A percentile compares a stretch with the other conserved stretches of the same genome.
Conservation (phyloP, 30 jellyfish, hydroid and myxozoan genomes). For the Turritopsis dohrnii region DNA sequence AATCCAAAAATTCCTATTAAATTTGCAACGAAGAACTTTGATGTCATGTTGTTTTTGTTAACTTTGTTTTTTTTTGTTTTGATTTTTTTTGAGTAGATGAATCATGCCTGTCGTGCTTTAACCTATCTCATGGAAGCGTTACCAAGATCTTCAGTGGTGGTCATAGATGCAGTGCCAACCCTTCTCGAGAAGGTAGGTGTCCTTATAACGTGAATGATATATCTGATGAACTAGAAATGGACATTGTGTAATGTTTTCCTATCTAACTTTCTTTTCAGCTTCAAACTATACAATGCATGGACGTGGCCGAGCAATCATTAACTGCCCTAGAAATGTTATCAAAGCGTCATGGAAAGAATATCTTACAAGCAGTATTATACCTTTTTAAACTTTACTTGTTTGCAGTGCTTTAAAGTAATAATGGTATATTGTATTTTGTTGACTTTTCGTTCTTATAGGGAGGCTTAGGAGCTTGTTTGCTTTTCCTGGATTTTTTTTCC, state of each 20-base stretch:
- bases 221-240: too few relatives aligned
- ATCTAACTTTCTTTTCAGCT: constrained; percentile 33
- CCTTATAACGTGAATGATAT: too few relatives aligned
- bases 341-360: constrained; percentile 85
- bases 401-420: background rate
- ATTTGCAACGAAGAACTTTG: too few relatives aligned
- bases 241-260: background rate
- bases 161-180: constrained; percentile 85
- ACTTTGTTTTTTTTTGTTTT: background rate
- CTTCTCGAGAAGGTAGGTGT: constrained; percentile 80
- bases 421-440: background rate
- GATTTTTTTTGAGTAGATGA: constrained; percentile 43
- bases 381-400: background rate
- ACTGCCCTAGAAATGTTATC: constrained; percentile 96
- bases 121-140: constrained; percentile 97
- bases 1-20: too few relatives aligned
- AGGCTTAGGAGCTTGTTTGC: constrained; percentile 75
- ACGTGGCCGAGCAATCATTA: constrained; percentile 93
- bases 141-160: constrained; percentile 98
- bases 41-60: background rate
- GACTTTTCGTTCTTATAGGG: constrained; percentile 54
- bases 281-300: constrained; percentile 95
- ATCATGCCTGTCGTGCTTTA: constrained; percentile 96
- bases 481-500: constrained; percentile 87
- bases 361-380: constrained; percentile 73